These are phyloP conservation scores for Stenchaetothrips biformis DNA, from an alignment of 2,888 invertebrate genomes.

Conservation along the genomic window DNA sequence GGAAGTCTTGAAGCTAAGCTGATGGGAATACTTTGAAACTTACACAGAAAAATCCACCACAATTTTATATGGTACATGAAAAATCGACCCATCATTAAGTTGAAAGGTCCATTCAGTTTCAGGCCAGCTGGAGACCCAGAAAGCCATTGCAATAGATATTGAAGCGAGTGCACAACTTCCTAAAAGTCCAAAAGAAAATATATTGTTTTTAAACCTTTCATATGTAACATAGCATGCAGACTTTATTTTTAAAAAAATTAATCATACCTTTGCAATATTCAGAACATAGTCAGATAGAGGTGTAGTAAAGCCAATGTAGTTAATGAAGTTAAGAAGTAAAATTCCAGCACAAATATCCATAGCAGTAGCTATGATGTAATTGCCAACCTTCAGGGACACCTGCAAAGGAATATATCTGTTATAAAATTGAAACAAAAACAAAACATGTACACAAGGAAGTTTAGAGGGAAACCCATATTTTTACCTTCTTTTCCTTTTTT, in stretches of 20 bases:
- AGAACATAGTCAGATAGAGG: slow-evolving; percentile 50
- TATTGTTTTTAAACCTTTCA: slow-evolving; percentile 25
- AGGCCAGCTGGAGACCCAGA: slow-evolving; percentile 89
- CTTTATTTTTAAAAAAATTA: slow-evolving; percentile 24
- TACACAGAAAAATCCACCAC: slow-evolving; percentile 76
- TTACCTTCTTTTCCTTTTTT: background rate
- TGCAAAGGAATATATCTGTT: background rate
- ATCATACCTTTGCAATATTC: slow-evolving; percentile 53
- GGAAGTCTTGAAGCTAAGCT: background rate
- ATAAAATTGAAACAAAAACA: too few species aligned
- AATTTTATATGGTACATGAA: slow-evolving; percentile 85
- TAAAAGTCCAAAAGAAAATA: slow-evolving; percentile 44
- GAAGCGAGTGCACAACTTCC: slow-evolving; percentile 61
- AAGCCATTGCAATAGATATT: slow-evolving; percentile 67
- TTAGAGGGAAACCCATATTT: too few species aligned
- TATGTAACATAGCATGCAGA: slow-evolving; percentile 9
- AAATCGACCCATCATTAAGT: slow-evolving; percentile 76
- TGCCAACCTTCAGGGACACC: slow-evolving; percentile 53
- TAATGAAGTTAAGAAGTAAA: slow-evolving; percentile 50
- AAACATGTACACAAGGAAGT: too few species aligned
- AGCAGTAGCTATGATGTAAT: slow-evolving; percentile 54
- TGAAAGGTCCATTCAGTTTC: slow-evolving; percentile 83
- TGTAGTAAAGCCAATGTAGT: slow-evolving; percentile 45
- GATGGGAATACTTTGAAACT: slow-evolving; percentile 29
- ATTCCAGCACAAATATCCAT: slow-evolving; percentile 57